These are phyloP conservation scores for Belgica antarctica DNA, from an alignment of 2,888 invertebrate genomes.

Conservation along the genomic window DNA sequence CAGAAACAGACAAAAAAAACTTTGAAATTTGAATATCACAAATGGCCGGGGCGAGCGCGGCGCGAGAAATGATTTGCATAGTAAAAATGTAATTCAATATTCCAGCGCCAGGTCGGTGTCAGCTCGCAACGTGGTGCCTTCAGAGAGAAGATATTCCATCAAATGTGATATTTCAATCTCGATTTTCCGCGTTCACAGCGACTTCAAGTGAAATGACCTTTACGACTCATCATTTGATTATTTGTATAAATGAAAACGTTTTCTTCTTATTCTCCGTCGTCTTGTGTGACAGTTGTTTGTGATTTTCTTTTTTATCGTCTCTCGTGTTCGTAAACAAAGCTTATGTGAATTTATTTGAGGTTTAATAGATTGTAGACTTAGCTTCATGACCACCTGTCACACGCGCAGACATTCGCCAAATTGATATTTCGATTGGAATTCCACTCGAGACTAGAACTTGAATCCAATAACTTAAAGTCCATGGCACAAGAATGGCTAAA, in stretches of 20 bases:
- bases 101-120: conserved; percentile 22
- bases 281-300: too few species aligned
- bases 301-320: not conserved
- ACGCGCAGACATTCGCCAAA: not conserved
- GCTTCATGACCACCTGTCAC: not conserved
- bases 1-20: conserved; percentile 1
- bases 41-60: not conserved
- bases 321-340: conserved; percentile 1
- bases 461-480: too few species aligned
- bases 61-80: conserved; percentile 13
- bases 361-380: not conserved
- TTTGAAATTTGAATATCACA: conserved; percentile 2
- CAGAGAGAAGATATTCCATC: not conserved
- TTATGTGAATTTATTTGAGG: not conserved
- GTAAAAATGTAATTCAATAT: conserved; percentile 14
- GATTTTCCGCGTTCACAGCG: not conserved
- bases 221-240: not conserved
- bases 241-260: too few species aligned
- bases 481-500: too few species aligned
- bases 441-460: too few species aligned
- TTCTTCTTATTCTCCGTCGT: too few species aligned
- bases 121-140: not conserved
- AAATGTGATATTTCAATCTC: not conserved
- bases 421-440: too few species aligned
- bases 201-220: conserved; percentile 17